Conservation (phyloP, 2,888 invertebrate species). For the Melanostoma mellinum region DNA sequence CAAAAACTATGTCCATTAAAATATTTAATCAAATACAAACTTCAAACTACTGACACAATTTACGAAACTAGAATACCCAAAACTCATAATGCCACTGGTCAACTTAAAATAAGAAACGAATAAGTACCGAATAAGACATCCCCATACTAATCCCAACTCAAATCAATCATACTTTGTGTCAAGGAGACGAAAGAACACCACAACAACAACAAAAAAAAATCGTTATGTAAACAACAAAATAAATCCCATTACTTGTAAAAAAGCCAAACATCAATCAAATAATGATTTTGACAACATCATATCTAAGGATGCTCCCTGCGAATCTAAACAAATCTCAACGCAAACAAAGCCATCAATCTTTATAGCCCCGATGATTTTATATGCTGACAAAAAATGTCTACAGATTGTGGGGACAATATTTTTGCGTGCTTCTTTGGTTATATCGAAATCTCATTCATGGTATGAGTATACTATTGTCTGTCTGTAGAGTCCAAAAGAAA, state of each 20-base stretch:
- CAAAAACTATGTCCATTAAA: too few relatives aligned
- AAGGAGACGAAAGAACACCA: conserved; percentile 11
- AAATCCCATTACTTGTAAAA: conserved; percentile 53
- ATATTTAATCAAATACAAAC: too few relatives aligned
- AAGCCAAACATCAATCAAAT: conserved; percentile 68
- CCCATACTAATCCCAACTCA: conserved; percentile 11
- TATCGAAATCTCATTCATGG: conserved; percentile 50
- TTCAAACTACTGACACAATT: too few relatives aligned
- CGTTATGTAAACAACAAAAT: conserved; percentile 59
- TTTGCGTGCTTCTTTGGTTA: conserved; percentile 10
- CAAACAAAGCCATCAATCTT: conserved; percentile 70
- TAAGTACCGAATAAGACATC: not conserved
- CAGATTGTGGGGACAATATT: not conserved
- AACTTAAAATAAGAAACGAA: too few relatives aligned
- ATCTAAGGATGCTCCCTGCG: conserved; percentile 34
- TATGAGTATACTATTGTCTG: too few relatives aligned
- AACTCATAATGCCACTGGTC: too few relatives aligned
- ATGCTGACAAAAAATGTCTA: conserved; percentile 7
- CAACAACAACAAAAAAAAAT: conserved; percentile 1
- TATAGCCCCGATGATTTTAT: conserved; percentile 37
- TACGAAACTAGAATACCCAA: too few relatives aligned
- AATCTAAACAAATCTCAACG: conserved; percentile 63
- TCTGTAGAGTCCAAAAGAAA: too few relatives aligned
- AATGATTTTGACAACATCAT: conserved; percentile 63
- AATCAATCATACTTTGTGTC: conserved; percentile 54